Evolutionary conservation across 2,113 vertebrate genomes (phyloP).

Genomic region (Odontophorus gujanensis): DNA sequence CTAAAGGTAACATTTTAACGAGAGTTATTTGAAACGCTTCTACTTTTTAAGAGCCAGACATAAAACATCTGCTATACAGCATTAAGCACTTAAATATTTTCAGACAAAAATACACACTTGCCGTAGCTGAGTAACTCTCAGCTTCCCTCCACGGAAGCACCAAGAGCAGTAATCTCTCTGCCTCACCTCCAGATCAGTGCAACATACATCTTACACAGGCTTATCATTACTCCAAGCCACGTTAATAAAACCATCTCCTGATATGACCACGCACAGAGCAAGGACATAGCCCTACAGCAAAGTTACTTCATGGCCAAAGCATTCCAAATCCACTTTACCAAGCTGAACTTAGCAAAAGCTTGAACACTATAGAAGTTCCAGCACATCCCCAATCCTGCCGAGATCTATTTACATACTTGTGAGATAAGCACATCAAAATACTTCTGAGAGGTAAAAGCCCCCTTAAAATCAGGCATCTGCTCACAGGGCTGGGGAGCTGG

Average conservation of each 20-base stretch:
- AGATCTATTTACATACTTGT: constrained; percentile 12
- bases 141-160: neutral
- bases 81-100: neutral
- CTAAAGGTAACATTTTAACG: neutral
- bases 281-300: neutral
- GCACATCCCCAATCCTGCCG: neutral
- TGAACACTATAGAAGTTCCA: neutral
- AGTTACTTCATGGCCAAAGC: neutral
- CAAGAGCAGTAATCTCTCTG: fast-evolving
- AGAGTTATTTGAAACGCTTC: neutral
- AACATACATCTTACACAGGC: neutral
- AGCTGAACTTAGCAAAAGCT: neutral
- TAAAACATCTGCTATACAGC: neutral
- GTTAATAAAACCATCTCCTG: neutral
- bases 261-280: neutral
- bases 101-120: neutral
- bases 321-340: neutral
- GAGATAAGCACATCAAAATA: constrained; percentile 14
- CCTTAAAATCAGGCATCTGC: neutral
- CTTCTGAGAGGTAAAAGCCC: constrained; percentile 1
- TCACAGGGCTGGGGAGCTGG: neutral
- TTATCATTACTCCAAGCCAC: neutral
- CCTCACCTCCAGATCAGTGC: neutral
- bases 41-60: neutral
- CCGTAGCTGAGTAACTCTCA: neutral